These are phyloP conservation scores for Acrobasis consociella DNA, from an alignment of 2,888 invertebrate genomes.

Conservation along the genomic window DNA sequence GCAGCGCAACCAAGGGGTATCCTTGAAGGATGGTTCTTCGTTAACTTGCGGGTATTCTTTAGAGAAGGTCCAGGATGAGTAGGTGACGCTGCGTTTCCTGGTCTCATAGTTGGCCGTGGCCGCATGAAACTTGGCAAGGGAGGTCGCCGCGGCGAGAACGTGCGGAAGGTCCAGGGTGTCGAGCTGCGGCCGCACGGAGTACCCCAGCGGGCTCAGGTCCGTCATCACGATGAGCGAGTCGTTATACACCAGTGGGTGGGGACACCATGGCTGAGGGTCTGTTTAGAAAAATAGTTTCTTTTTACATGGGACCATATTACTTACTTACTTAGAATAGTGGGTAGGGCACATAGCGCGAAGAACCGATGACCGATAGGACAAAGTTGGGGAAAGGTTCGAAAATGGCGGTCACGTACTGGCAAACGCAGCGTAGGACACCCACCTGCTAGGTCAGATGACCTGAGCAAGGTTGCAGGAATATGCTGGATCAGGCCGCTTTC, in stretches of 20 bases:
- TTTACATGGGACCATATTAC: too few relatives aligned
- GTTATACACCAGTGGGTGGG: constrained; percentile 53
- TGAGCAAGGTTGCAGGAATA: too few relatives aligned
- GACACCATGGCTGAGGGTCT: constrained; percentile 58
- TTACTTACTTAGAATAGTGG: too few relatives aligned
- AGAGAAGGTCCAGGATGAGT: constrained; percentile 2
- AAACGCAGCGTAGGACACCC: too few relatives aligned
- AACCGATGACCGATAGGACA: too few relatives aligned
- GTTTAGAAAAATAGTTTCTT: constrained; percentile 20
- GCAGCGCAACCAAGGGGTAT: constrained; percentile 55
- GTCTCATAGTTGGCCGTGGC: constrained; percentile 59
- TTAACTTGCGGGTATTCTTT: constrained; percentile 47
- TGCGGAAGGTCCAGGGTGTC: constrained; percentile 54
- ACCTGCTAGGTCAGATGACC: too few relatives aligned
- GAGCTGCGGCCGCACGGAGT: constrained; percentile 40
- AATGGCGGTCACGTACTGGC: too few relatives aligned
- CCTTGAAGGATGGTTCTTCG: constrained; percentile 50
- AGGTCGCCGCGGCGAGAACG: constrained; percentile 40
- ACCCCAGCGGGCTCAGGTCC: constrained; percentile 57
- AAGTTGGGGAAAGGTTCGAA: too few relatives aligned
- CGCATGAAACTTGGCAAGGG: constrained; percentile 67
- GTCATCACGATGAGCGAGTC: constrained; percentile 64
- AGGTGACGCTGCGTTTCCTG: constrained; percentile 34
- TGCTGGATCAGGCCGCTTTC: too few relatives aligned
- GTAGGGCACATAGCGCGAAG: too few relatives aligned